Conservation (phyloP, 1,140 invertebrate species). For the Papilio aristodemus region DNA sequence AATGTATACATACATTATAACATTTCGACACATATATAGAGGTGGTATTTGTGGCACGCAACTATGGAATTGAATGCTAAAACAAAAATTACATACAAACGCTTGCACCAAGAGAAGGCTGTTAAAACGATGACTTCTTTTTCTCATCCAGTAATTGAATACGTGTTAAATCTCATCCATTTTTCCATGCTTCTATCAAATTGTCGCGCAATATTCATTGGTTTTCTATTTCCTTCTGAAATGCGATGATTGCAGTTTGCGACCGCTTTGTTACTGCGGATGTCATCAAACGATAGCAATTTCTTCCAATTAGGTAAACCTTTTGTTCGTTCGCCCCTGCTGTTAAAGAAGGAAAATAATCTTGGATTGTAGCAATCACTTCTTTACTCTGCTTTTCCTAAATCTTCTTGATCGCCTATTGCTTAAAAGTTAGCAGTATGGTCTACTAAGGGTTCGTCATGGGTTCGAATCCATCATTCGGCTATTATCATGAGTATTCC, state of each 20-base stretch:
- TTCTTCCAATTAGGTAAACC: neutral
- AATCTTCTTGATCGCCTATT: too few relatives aligned
- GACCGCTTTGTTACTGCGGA: neutral
- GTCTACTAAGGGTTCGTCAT: too few relatives aligned
- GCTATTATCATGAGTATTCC: too few relatives aligned
- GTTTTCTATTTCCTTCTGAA: neutral
- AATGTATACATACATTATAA: neutral
- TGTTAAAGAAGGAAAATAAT: neutral
- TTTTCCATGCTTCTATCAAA: neutral
- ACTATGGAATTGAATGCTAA: too few relatives aligned
- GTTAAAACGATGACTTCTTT: too few relatives aligned
- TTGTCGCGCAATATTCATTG: neutral
- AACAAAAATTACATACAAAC: too few relatives aligned
- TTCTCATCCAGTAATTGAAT: too few relatives aligned
- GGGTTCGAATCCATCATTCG: too few relatives aligned
- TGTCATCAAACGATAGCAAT: conserved; percentile 11
- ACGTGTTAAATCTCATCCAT: neutral
- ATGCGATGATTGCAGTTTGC: neutral
- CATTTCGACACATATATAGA: too few relatives aligned
- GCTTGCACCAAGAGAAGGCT: too few relatives aligned
- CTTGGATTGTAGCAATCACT: neutral
- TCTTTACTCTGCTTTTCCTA: neutral
- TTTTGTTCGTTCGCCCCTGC: neutral
- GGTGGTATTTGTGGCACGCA: too few relatives aligned
- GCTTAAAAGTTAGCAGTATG: too few relatives aligned